Evolutionary conservation across 2,888 invertebrate species (phyloP).

Genomic region (Autographa pulchrina): DNA sequence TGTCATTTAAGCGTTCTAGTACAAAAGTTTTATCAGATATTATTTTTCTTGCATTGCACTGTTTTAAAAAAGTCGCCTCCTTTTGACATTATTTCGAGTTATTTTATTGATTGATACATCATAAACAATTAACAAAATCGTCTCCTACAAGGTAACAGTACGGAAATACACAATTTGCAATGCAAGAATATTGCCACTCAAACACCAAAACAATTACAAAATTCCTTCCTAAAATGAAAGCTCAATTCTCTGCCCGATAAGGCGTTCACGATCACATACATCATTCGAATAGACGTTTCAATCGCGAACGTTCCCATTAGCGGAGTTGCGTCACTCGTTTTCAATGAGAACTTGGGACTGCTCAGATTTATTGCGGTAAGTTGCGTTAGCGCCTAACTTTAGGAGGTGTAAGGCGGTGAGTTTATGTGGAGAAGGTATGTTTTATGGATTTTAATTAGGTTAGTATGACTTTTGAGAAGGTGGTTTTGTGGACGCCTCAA

Average conservation of each 20-base stretch:
- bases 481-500: too few relatives aligned
- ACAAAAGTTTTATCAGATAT: too few relatives aligned
- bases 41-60: too few relatives aligned
- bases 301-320: conserved; percentile 70
- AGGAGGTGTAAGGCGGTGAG: conserved; percentile 14
- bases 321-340: conserved; percentile 70
- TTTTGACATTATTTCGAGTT: too few relatives aligned
- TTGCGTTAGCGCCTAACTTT: conserved; percentile 63
- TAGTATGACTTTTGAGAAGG: too few relatives aligned
- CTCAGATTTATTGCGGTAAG: conserved; percentile 71
- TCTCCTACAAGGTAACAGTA: too few relatives aligned
- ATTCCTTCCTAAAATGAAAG: conserved; percentile 39
- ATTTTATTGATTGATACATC: too few relatives aligned
- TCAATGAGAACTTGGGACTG: conserved; percentile 73
- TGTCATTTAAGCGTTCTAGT: too few relatives aligned
- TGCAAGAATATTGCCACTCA: conserved; percentile 1
- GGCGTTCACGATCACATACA: conserved; percentile 52
- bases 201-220: conserved; percentile 33
- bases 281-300: conserved; percentile 64
- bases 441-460: background rate
- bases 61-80: too few relatives aligned
- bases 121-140: too few relatives aligned
- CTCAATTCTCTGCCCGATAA: conserved; percentile 32
- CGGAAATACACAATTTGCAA: too few relatives aligned
- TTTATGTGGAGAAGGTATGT: conserved; percentile 37